Evolutionary conservation across 1,140 invertebrate species (phyloP).

Genomic region (Lasaia peninsularis): DNA sequence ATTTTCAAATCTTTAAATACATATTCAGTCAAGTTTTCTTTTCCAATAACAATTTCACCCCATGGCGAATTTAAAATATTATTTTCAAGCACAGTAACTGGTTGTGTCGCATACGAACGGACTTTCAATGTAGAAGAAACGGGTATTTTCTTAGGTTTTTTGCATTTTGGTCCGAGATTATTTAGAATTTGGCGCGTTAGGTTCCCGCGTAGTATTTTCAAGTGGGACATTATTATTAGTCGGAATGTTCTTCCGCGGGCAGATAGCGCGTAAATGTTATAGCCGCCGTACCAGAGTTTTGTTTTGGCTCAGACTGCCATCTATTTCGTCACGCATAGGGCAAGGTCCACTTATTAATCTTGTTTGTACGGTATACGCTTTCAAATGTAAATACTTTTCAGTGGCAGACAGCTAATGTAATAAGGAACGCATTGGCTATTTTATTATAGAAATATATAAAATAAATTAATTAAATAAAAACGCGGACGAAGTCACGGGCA

Average conservation of each 20-base stretch:
- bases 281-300: constrained; percentile 22
- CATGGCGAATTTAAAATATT: constrained; percentile 69
- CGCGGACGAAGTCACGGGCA: no score
- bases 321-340: constrained; percentile 36
- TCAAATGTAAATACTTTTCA: neutral
- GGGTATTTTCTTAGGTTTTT: constrained; percentile 23
- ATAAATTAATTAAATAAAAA: no score
- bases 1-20: constrained; percentile 74
- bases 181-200: constrained; percentile 54
- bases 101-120: constrained; percentile 49
- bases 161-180: constrained; percentile 32
- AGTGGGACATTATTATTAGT: constrained; percentile 56
- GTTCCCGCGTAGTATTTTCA: constrained; percentile 67
- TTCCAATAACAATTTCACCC: constrained; percentile 70
- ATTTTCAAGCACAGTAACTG: constrained; percentile 48
- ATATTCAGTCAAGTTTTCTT: constrained; percentile 74
- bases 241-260: constrained; percentile 47
- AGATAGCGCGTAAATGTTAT: constrained; percentile 48
- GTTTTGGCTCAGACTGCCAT: constrained; percentile 46
- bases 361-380: neutral
- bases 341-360: constrained; percentile 49
- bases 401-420: no score
- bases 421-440: no score
- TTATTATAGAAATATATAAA: no score
- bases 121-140: neutral